Evolutionary conservation across 53 echinoderm and acorn worm species (phyloP), one percentile per base, ranked within the genome.

Genomic region (Arbacia lixula): DNA sequence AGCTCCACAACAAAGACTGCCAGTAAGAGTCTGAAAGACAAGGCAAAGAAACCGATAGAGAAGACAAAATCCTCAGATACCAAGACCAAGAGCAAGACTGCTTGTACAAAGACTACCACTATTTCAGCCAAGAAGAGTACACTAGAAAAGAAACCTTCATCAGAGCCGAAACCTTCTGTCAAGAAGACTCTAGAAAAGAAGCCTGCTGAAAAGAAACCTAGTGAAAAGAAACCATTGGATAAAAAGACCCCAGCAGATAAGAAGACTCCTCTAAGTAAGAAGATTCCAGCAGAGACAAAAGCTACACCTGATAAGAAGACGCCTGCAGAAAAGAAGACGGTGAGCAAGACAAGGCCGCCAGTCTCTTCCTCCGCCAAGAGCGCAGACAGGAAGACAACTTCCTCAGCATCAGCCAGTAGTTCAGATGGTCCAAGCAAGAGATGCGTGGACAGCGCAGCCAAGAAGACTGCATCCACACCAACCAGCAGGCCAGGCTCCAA

Each of bases 401-500:
- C 62, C 26, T 3, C 85, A 34, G 68, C 57, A 68, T 36, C 80
- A 49, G 26, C 38, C 28, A 74, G 74, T 34, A 74, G 36, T 10
- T 37, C 56, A 77, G 58, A 55, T 77, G 77, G 58, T 57, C 40
- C 77, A 10, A 10, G 25, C 10, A 77, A 77, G 37, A 77, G 57
- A 58, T 4, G n/a, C n/a, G n/a, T n/a, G n/a, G n/a, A n/a, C n/a
- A n/a, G n/a, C n/a, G 80, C 34, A n/a, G n/a, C n/a, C n/a, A 61
- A 71, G 76, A 21, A 92, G 78, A 29, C 74, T 35, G 35, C 57
- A 80, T 51, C 65, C 30, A 87, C 93, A 42, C 72, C 94, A 64
- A 83, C 90, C 21, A 84, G 85, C 12, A 97, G 91, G 83, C 19
- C 92, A 42, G 94, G 83, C 43, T 54, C 86, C 12, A 56, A 77